Base-by-base conservation (phyloP, 2,888 invertebrate species). In the Acronicta aceris region DNA sequence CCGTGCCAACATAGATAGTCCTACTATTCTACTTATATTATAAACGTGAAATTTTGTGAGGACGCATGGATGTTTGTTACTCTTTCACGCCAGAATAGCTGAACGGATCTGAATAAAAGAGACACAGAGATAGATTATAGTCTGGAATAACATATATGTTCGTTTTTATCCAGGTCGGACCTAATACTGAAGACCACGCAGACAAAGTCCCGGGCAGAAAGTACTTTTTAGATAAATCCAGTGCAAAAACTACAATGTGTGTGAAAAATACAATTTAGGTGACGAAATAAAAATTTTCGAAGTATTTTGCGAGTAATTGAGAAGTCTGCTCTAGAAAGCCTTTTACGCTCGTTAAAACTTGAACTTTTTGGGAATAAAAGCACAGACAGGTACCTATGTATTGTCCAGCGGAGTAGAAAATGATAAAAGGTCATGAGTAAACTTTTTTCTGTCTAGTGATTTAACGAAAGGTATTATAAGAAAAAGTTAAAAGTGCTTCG, bases 341-440 rank as follows among this genome's bases (percentile, higher is more conserved):
- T 58, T 42, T 51, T 9, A 49, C 21, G 10, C 16, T 55, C 54
- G 21, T 36, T 58, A 16, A 38, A 38, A 38, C 13, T 36, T 36
- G 27, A 48, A 30, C 1, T 25, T 59, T 36, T n/a, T 52, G 2
- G 33, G 17, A 42, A n/a, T 40, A 41, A 9, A 30, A 48, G 4
- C 30, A 21, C 15, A 51, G 12, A 30, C 25, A 45, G 30, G 10
- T 47, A 30, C 4, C 2, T 10, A n/a, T n/a, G 15, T 47, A 51
- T 56, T 64, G 12, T 47, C 13, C 21, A 21, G 6, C 7, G 10
- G 0, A 16, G 16, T 17, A 50, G 13, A 50, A 45, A 49, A 45
- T 60, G 16, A 43, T 50, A 41, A 46, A 66, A 54, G 41, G 40
- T 42, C 16, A 41, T 10, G 9, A 48, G 36, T 50, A 50, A 27